Percentiles rank a stretch among this genome's conserved stretches.
Evolutionary conservation across 2,113 vertebrate species (phyloP).

Genomic region (Elephas maximus): DNA sequence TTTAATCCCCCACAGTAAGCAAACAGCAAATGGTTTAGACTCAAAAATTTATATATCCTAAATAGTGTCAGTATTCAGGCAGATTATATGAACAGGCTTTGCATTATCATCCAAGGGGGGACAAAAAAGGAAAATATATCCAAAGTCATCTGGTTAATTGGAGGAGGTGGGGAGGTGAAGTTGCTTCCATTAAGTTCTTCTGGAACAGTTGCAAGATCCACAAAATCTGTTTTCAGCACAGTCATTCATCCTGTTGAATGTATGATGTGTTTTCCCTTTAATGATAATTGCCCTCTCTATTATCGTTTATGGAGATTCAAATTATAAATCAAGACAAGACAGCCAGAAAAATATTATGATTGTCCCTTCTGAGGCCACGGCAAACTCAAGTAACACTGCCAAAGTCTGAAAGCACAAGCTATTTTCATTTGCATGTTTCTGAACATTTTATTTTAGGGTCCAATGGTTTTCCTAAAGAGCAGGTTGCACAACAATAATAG

Average conservation of each 20-base stretch:
- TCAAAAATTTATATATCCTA: slow-evolving; percentile 71
- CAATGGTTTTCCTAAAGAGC: slow-evolving; percentile 65
- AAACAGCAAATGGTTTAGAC: slow-evolving; percentile 56
- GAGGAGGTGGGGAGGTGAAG: slow-evolving; percentile 72
- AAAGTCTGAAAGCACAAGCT: slow-evolving; percentile 67
- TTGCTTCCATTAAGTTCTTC: slow-evolving; percentile 76
- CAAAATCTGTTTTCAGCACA: slow-evolving; percentile 79
- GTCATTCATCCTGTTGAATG: slow-evolving; percentile 78
- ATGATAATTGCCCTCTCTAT: slow-evolving; percentile 75
- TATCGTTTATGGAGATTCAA: slow-evolving; percentile 79
- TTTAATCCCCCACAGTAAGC: slow-evolving; percentile 33
- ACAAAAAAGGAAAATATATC: slow-evolving; percentile 54
- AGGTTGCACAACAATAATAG: slow-evolving; percentile 52
- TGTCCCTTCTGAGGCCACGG: slow-evolving; percentile 82
- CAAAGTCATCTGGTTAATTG: slow-evolving; percentile 81
- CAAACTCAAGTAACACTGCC: slow-evolving; percentile 63
- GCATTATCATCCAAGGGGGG: slow-evolving; percentile 62
- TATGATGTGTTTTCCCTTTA: slow-evolving; percentile 80
- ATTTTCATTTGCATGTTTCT: slow-evolving; percentile 72
- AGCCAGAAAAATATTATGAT: slow-evolving; percentile 84
- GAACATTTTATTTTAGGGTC: slow-evolving; percentile 78
- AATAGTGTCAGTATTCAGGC: slow-evolving; percentile 63
- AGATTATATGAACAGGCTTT: slow-evolving; percentile 70
- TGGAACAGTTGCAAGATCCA: slow-evolving; percentile 76
- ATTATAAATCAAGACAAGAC: slow-evolving; percentile 84